These are phyloP conservation scores for Cephus pulcher DNA, from an alignment of 2,888 invertebrate genomes.

Conservation along the genomic window DNA sequence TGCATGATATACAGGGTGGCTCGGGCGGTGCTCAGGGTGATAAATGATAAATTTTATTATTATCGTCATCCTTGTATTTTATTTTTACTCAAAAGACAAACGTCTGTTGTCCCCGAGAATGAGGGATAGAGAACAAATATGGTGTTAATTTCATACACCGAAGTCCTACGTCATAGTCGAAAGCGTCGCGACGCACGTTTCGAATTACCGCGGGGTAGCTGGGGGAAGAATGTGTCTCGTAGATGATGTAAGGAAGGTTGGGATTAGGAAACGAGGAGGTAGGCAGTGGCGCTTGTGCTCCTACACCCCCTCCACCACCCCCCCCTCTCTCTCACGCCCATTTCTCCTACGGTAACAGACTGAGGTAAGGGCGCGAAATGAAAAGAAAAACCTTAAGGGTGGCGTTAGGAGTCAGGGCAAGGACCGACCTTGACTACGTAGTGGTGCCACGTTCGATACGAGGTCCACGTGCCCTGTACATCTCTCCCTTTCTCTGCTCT, in stretches of 20 bases:
- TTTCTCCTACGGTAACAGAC: not conserved
- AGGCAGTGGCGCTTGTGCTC: not conserved
- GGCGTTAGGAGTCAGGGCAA: conserved; percentile 45
- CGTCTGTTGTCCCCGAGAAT: not conserved
- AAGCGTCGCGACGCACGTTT: not conserved
- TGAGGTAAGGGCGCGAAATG: conserved; percentile 1
- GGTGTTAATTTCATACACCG: not conserved
- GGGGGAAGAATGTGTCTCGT: too few relatives aligned
- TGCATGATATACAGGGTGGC: not conserved
- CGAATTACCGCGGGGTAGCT: not conserved
- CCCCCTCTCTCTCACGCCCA: not conserved
- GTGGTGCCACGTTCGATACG: conserved; percentile 56
- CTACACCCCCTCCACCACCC: too few relatives aligned
- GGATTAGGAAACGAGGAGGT: not conserved
- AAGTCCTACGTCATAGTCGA: not conserved
- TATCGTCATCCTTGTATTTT: not conserved
- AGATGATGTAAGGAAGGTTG: not conserved
- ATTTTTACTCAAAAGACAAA: not conserved
- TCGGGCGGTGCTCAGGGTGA: not conserved
- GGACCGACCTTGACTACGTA: conserved; percentile 62
- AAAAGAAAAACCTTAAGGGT: conserved; percentile 33
- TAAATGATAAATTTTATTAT: not conserved
- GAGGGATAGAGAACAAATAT: too few relatives aligned
- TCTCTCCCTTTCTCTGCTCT: conserved; percentile 25
- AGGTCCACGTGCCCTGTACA: conserved; percentile 47